Evolutionary conservation across 2,888 invertebrate genomes (phyloP), one percentile per base, ranked within the genome.

Genomic region (Latheticus oryzae): DNA sequence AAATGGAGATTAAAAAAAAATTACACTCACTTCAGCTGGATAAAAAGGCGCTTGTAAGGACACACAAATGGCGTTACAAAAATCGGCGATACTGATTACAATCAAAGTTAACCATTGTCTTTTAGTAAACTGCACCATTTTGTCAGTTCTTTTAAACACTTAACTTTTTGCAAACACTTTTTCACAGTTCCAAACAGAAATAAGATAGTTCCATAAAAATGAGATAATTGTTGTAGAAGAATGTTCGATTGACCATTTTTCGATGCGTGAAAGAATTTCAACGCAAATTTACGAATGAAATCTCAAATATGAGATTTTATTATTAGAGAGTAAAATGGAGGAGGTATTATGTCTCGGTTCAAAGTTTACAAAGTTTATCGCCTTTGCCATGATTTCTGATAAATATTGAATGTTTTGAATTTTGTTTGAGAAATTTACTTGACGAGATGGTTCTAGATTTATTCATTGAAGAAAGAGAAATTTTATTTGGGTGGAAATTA

Each of bases 31-130:
- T 85, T 92, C 92, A 71, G 85, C 83, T 0, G 93, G 93, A 75
- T 92, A 93, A 77, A 93, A 93, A 0, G 93, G 92, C 1, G 93
- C 92, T 73, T 93, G 92, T 1, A 93, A 78, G 0, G 92, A 91
- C 1, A 93, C 90, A 76, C 91, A 91, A 61, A 92, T 86, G 1
- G 92, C 92, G 74, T 91, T 90, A 70, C 89, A 90, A 77, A 93
- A 91, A 78, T 93, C 91, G 8, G 90, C 90, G 61, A 91, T 84
- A 16, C 90, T 87, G 73, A 93, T 90, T 37, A 90, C 88, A 24
- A 89, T 80, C 32, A 92, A 81, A 1, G 90, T 91, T 67, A 88
- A 77, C 89, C 90, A 89, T 79, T 93, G 92, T 70, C 90, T 81
- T 71, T 82, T 85, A 1, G 88, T 85, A 73, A 90, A 90, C 64